A percentile compares a stretch with the other conserved stretches of the same genome.
phyloP scores from a whole-genome alignment of 2,888 invertebrate genomes.

The Eilema griseolum region DNA sequence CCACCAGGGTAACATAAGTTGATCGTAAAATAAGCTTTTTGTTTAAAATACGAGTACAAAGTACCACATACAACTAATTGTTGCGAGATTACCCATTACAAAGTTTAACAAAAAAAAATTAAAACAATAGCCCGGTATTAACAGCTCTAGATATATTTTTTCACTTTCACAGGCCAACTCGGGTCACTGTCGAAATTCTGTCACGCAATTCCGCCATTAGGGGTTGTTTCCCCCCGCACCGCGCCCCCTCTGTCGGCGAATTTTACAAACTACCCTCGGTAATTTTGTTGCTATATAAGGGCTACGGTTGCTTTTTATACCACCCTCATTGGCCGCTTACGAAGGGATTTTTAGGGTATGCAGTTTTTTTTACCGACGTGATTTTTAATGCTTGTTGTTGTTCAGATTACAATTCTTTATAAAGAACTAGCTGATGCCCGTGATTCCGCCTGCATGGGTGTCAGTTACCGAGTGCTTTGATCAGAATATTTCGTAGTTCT shows the following conservation, averaged over 20 bases:
- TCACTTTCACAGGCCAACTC: slow-evolving; percentile 83
- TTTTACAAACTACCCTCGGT: slow-evolving; percentile 83
- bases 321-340: slow-evolving; percentile 63
- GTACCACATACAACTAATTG: background rate
- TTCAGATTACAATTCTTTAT: background rate
- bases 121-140: slow-evolving; percentile 42
- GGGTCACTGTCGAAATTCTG: slow-evolving; percentile 86
- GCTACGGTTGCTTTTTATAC: slow-evolving; percentile 70
- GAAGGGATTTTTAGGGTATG: slow-evolving; percentile 71
- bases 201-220: slow-evolving; percentile 87
- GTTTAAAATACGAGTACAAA: background rate
- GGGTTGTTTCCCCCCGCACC: slow-evolving; percentile 70
- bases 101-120: background rate
- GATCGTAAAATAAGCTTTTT: background rate
- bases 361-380: slow-evolving; percentile 66
- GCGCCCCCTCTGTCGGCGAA: slow-evolving; percentile 71
- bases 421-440: no score
- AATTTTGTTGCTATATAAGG: slow-evolving; percentile 74
- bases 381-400: slow-evolving; percentile 53
- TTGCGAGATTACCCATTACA: background rate
- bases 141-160: slow-evolving; percentile 78
- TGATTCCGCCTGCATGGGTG: no score
- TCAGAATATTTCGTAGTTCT: no score
- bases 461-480: no score
- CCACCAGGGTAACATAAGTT: background rate